Base-by-base conservation (phyloP, 2,888 invertebrate species). In the Pterobdella sp. region DNA sequence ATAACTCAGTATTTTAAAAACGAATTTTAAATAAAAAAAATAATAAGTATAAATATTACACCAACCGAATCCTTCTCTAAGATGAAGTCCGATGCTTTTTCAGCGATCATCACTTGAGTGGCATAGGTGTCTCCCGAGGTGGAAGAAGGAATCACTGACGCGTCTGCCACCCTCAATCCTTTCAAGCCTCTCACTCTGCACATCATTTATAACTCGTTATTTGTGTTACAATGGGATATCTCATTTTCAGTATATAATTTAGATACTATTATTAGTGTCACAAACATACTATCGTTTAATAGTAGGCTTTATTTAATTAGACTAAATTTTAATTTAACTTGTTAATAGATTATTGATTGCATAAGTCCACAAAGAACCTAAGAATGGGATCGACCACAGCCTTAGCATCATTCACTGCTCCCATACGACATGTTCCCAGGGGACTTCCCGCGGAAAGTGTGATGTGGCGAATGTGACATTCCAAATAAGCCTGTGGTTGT, bases 341-440 rank as follows among this genome's bases (percentile, higher is more conserved):
- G n/a, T n/a, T n/a, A n/a, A n/a, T n/a, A n/a, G n/a, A n/a, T n/a
- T n/a, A n/a, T n/a, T n/a, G n/a, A n/a, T n/a, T n/a, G n/a, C n/a
- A n/a, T n/a, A n/a, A n/a, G n/a, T n/a, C 35, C 4, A 65, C 14
- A 7, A 34, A 4, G 4, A 31, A 80, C 81, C 79, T 78, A 22
- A 82, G 78, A 7, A 87, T 80, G 1, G 88, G 84, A 79, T 91
- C 89, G 0, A 92, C 89, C 0, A 91, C 91, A 0, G 87, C 85
- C 80, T 80, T 79, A 1, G 77, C 75, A 75, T 85, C 84, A 1
- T 80, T 79, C 0, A 37, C 73, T 26, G 78, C 81, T 1, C 90
- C 91, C 80, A 91, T 90, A 29, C 88, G 87, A 79, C 90, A 90
- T 0, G 89, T 90, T 0, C 92, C 91, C 0, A 88, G 89, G 0